Evolutionary conservation across 1,140 invertebrate genomes (phyloP).

Genomic region (Zaprionus kolodkinae): DNA sequence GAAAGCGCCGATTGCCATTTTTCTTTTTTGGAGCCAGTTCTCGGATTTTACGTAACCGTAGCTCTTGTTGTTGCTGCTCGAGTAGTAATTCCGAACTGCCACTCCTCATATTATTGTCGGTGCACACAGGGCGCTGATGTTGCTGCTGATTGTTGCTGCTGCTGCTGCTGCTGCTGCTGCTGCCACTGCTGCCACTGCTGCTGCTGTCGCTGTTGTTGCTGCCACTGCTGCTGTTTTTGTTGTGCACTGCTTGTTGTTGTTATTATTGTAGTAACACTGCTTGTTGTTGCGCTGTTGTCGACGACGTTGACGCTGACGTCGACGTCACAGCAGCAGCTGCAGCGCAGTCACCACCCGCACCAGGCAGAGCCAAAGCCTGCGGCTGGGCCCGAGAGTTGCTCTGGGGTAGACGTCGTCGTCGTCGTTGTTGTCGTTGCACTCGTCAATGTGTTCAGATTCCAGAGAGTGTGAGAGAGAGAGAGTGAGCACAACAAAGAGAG

Average conservation of each 20-base stretch:
- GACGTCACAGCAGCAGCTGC: slow-evolving; percentile 79
- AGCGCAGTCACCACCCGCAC: slow-evolving; percentile 66
- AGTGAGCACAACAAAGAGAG: background rate
- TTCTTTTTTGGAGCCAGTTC: slow-evolving; percentile 87
- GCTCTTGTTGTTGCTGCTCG: slow-evolving; percentile 89
- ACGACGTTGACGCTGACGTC: slow-evolving; percentile 45
- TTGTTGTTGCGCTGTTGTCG: slow-evolving; percentile 23
- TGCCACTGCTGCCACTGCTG: slow-evolving; percentile 36
- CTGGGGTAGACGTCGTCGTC: slow-evolving; percentile 29
- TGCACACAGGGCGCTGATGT: slow-evolving; percentile 83
- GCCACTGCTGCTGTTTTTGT: slow-evolving; percentile 25
- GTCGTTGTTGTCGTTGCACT: slow-evolving; percentile 49
- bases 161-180: slow-evolving; percentile 51
- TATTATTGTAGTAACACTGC: slow-evolving; percentile 1
- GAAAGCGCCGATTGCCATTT: slow-evolving; percentile 86
- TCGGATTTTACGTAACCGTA: slow-evolving; percentile 89
- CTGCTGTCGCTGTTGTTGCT: slow-evolving; percentile 24
- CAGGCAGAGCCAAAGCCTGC: slow-evolving; percentile 46
- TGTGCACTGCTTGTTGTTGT: slow-evolving; percentile 15
- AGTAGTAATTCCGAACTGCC: slow-evolving; percentile 94
- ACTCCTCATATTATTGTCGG: slow-evolving; percentile 90
- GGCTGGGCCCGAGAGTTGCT: slow-evolving; percentile 43
- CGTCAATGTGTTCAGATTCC: slow-evolving; percentile 19
- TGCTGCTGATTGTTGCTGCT: slow-evolving; percentile 69
- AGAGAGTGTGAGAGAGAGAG: slow-evolving; percentile 8